Percentiles rank a stretch among this genome's conserved stretches.
Evolutionary conservation across 2,888 invertebrate species (phyloP).

Genomic region (Epirrhoe tristata): DNA sequence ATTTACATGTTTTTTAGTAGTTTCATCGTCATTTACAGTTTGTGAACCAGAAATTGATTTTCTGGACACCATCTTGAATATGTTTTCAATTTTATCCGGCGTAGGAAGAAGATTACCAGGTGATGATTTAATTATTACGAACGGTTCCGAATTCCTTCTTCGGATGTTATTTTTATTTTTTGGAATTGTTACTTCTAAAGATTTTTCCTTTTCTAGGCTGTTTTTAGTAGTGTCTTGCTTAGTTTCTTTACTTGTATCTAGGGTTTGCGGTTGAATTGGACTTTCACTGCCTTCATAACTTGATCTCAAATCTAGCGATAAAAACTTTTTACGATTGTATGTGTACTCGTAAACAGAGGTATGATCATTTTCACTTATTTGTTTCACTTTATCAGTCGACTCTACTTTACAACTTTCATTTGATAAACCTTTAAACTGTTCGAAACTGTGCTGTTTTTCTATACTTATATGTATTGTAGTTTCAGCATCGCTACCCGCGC

Average conservation of each 20-base stretch:
- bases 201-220: constrained; percentile 28
- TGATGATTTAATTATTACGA: constrained; percentile 52
- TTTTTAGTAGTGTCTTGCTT: constrained; percentile 28
- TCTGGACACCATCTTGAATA: constrained; percentile 62
- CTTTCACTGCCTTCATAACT: constrained; percentile 53
- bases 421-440: constrained; percentile 41
- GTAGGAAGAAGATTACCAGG: constrained; percentile 47
- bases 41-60: constrained; percentile 34
- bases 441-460: constrained; percentile 62
- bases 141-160: constrained; percentile 66
- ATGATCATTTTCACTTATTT: constrained; percentile 29
- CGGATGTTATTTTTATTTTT: constrained; percentile 36
- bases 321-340: constrained; percentile 57
- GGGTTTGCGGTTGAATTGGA: constrained; percentile 43
- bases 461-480: constrained; percentile 80
- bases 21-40: constrained; percentile 8
- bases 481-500: constrained; percentile 80
- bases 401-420: constrained; percentile 35
- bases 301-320: constrained; percentile 68
- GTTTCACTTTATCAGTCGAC: constrained; percentile 34
- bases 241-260: constrained; percentile 43
- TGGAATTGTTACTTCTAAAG: constrained; percentile 18
- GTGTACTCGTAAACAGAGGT: constrained; percentile 35
- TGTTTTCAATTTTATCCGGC: constrained; percentile 55
- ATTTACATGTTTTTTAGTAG: constrained; percentile 60